These are phyloP conservation scores for zebrafish (Danio rerio) DNA, from an alignment of 2,113 vertebrate genomes.

Conservation along the genomic window GRCz12tu NC_133180.1:31009501-31010000, in stretches of 20 bases:
- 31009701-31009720: not conserved
- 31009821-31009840: not conserved
- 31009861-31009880: not conserved
- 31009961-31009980: constrained; percentile 85
- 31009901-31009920: constrained; percentile 86
- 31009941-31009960: constrained; percentile 94
- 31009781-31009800: not conserved
- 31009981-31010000: constrained; percentile 64
- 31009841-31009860: not conserved
- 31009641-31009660: not conserved
- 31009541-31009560: not conserved
- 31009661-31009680: not conserved
- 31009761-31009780: not conserved
- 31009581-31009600: not conserved
- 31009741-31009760: not conserved
- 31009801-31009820: not conserved
- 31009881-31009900: constrained; percentile 76
- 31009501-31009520: not conserved
- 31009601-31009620: not conserved
- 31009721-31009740: not conserved
- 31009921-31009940: constrained; percentile 93
- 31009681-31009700: not conserved
- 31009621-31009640: not conserved
- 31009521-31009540: constrained; percentile 38
- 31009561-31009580: not conserved